Evolutionary conservation across 2,888 invertebrate genomes (phyloP).

Genomic region (Xylocampa areola): DNA sequence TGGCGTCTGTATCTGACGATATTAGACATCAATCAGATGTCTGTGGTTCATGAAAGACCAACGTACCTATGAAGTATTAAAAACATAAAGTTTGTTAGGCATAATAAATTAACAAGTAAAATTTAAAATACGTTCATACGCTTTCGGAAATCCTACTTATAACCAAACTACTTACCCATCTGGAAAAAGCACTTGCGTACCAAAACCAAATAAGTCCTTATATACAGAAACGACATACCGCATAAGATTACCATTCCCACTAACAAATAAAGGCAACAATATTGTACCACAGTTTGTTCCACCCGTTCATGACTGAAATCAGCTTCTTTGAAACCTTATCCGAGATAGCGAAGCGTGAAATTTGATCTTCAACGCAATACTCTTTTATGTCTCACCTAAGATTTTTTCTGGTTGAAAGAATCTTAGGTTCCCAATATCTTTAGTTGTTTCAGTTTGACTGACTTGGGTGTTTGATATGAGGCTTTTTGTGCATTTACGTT

Average conservation of each 20-base stretch:
- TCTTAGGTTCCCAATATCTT: conserved; percentile 14
- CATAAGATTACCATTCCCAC: conserved; percentile 32
- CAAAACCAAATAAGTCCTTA: conserved; percentile 5
- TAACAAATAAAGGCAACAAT: conserved; percentile 32
- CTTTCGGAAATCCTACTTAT: too few relatives aligned
- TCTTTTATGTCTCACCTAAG: conserved; percentile 42
- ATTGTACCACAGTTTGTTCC: conserved; percentile 17
- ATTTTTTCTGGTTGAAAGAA: conserved; percentile 30
- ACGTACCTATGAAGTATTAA: too few relatives aligned
- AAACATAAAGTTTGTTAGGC: too few relatives aligned
- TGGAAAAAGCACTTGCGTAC: background rate
- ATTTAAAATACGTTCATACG: too few relatives aligned
- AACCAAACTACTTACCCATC: too few relatives aligned
- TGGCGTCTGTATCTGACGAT: too few relatives aligned
- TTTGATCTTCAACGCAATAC: conserved; percentile 37
- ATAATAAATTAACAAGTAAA: too few relatives aligned
- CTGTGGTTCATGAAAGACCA: too few relatives aligned
- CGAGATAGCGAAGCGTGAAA: conserved; percentile 50
- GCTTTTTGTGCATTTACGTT: conserved; percentile 3
- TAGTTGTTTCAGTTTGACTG: conserved; percentile 34
- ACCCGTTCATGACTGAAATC: background rate
- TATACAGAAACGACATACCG: conserved; percentile 11
- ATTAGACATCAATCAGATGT: too few relatives aligned
- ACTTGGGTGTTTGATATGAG: conserved; percentile 13
- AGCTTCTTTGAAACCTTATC: conserved; percentile 35